A percentile compares a stretch with the other conserved stretches of the same genome.
Evolutionary conservation across 2,113 vertebrate genomes (phyloP).

Genomic region (Limnothrissa miodon): DNA sequence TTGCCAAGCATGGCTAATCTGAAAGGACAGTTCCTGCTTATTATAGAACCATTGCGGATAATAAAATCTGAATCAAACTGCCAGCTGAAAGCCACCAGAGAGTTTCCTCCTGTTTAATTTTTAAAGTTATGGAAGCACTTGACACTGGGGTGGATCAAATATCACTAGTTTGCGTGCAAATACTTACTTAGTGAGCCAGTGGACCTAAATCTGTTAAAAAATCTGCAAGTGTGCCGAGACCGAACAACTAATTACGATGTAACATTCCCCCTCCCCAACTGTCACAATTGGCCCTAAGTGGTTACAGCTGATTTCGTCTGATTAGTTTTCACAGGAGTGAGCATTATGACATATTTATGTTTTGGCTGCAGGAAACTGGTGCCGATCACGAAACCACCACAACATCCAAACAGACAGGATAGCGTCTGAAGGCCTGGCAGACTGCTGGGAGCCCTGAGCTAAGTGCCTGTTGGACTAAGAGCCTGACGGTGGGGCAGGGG

Average conservation of each 20-base stretch:
- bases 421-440: conserved; percentile 49
- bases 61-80: conserved; percentile 89
- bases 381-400: conserved; percentile 74
- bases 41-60: conserved; percentile 84
- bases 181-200: conserved; percentile 80
- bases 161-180: conserved; percentile 85
- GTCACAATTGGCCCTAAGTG: conserved; percentile 65
- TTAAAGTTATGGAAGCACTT: conserved; percentile 86
- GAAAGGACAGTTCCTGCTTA: conserved; percentile 88
- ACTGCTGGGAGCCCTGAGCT: conserved; percentile 55
- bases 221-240: conserved; percentile 68
- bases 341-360: conserved; percentile 80
- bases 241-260: conserved; percentile 73
- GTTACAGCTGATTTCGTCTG: conserved; percentile 76
- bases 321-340: conserved; percentile 70
- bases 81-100: conserved; percentile 73
- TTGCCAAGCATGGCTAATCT: conserved; percentile 83
- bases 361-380: conserved; percentile 77
- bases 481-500: background rate
- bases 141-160: conserved; percentile 86
- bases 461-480: conserved; percentile 43
- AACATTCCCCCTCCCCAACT: conserved; percentile 54
- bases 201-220: conserved; percentile 60
- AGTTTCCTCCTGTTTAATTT: conserved; percentile 84
- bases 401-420: conserved; percentile 77